Evolutionary conservation across 2,888 invertebrate genomes (phyloP), one percentile per base, ranked within the genome.

Genomic region (Calameuta filiformis): DNA sequence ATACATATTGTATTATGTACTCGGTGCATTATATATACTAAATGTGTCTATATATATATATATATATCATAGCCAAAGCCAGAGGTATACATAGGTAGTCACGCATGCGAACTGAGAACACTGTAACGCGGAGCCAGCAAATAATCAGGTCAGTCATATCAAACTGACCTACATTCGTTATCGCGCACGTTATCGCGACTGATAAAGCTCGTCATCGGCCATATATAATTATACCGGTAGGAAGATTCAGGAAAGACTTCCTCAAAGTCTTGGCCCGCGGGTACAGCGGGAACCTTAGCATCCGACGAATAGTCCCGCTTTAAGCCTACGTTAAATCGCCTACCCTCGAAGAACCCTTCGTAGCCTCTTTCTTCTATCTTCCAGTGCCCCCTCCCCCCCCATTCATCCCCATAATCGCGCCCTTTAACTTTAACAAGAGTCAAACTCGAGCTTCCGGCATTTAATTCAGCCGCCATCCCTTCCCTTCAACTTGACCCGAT

Each of bases 151-250:
- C 91, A 89, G 84, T 89, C 87, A 87, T 91, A 91, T 91, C 91
- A 90, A 88, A 88, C 88, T 91, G 90, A 91, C 91, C 91, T 88
- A 91, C 91, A 90, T 91, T 85, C 83, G 83, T 88, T 90, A 90
- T 90, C 91, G 87, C 85, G 79, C 83, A 83, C 85, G 87, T 88
- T 90, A 90, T 90, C 90, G 85, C 84, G 81, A 85, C 84, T 87
- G 90, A 90, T 90, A 89, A 90, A 86, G 86, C 86, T 85, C 87
- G 56, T 87, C 89, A 89, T 90, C 89, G 89, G 87, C 86, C 87
- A 87, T 87, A 87, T 87, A 87, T 89, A 88, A 89, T 88, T 89
- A 88, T 87, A 84, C 83, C 83, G 83, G 84, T 84, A 83, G 84
- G 87, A 86, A 56, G 83, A 87, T 85, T 56, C 23, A 56, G 56